Evolutionary conservation across 1,140 invertebrate genomes (phyloP), one percentile per base, ranked within the genome.

Genomic region (Platorchestia sp.): DNA sequence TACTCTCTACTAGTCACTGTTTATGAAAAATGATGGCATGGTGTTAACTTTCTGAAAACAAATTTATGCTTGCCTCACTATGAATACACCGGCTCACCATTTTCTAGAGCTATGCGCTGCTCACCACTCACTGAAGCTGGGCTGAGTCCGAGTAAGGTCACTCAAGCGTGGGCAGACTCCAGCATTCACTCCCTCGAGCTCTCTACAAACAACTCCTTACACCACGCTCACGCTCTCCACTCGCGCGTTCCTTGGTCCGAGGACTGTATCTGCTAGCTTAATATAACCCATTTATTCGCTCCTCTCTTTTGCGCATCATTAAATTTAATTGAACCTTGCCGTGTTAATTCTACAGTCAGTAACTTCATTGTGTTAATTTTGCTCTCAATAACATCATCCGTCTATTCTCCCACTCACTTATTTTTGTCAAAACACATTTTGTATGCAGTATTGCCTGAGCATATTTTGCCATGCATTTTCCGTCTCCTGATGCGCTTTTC

Each of bases 171-270:
- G 59, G 59, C 59, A 75, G 59, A 75, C 59, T 75, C 14, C 59
- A 19, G 59, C 59, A 75, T 75, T 44, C 87, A 45, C 87, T 90
- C 87, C 87, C 87, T 90, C 44, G 41, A 45, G 41, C 27, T 90
- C 44, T 90, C 87, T 90, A 90, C 87, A 90, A 90, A 90, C 87
- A 90, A 43, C 87, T 42, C 87, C 87, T 43, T 90, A 90, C 87
- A 45, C 87, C 41, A 42, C 87, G 87, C 87, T 90, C 87, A 90
- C 87, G 87, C 87, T 90, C 87, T 44, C 59, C 59, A 75, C 59
- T 75, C 59, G 59, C 59, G 14, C 59, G 59, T 36, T 1, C 27
- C 59, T 75, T 75, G 59, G 59, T 10, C 59, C 59, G 59, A 75
- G 10, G 10, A 14, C 36, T 10, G 7, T 75, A 75, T 27, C 59